Base-by-base conservation (phyloP, 2,888 invertebrate species). In the Caradrina clavipalpis region DNA sequence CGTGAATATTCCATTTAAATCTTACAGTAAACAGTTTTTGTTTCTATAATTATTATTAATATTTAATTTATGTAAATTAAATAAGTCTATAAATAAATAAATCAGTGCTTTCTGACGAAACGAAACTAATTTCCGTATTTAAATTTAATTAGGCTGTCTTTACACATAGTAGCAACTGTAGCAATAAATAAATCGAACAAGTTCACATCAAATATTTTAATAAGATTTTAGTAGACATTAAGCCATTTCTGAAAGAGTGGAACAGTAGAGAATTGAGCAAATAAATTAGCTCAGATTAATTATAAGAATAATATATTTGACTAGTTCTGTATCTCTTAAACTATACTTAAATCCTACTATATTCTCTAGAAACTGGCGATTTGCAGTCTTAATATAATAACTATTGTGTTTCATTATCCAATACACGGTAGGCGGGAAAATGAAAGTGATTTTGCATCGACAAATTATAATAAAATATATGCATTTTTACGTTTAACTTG, bases 341-440 rank as follows among this genome's bases (percentile, higher is more conserved):
- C 88, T 92, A 93, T 87, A 82, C 87, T 90, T 89, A 89, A 80
- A 87, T 15, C 45, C 45, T 45, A 86, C 87, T 92, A 93, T 88
- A 86, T 86, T 88, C 86, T 83, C 91, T 94, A 94, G 88, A 93
- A 92, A 95, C 95, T 95, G 95, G 95, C 94, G 88, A 89, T 89
- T 90, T 91, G 92, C 93, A 94, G 94, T 94, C 94, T 93, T 93
- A 92, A 88, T 88, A 86, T 92, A 92, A 88, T 83, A 89, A 85
- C 89, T 92, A 89, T 85, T 86, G 77, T 83, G 78, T 86, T 82
- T 74, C 68, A 70, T 78, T 69, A 71, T 76, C 62, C 64, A 79
- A 77, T 76, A 79, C 65, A 71, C 72, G 69, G 55, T 80, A 80
- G 83, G 83, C 80, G 82, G 80, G 81, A 78, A 78, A 83, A 76